Conservation (phyloP, 64 coral and sea anemone species). For the Stichodactyla mertensii region DNA sequence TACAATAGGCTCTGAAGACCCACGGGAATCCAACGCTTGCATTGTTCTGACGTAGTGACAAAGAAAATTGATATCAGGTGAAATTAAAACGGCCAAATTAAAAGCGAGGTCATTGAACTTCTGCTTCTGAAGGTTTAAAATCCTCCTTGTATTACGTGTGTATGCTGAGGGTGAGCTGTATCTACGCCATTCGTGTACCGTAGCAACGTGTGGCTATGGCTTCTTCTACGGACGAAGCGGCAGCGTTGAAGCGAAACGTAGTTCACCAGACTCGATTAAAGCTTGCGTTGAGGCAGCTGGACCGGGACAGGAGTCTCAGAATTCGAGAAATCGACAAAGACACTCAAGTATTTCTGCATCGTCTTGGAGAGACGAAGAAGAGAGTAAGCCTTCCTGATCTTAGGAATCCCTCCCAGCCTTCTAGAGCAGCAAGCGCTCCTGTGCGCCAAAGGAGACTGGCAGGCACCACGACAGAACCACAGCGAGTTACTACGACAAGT, state of each 20-base stretch:
- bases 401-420: background rate
- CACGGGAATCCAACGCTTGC: background rate
- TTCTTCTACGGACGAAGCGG: conserved; percentile 60
- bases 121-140: background rate
- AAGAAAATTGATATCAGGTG: background rate
- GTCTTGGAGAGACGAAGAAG: conserved; percentile 35
- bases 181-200: background rate
- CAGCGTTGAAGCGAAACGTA: conserved; percentile 68
- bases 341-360: conserved; percentile 63
- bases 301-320: conserved; percentile 57
- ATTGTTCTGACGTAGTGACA: background rate
- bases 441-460: background rate
- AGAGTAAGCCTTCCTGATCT: conserved; percentile 18
- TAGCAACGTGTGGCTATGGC: conserved; percentile 12
- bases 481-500: background rate
- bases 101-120: background rate
- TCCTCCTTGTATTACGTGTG: background rate
- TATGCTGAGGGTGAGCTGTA: background rate
- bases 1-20: background rate
- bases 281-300: conserved; percentile 71
- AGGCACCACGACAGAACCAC: background rate
- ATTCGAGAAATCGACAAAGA: conserved; percentile 75
- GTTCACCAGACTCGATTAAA: conserved; percentile 77
- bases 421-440: conserved; percentile 30
- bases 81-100: background rate